A percentile compares a stretch with the other conserved stretches of the same genome.
These are phyloP conservation scores for Lampropteryx suffumata DNA, from an alignment of 2,888 invertebrate genomes.

Conservation along the genomic window DNA sequence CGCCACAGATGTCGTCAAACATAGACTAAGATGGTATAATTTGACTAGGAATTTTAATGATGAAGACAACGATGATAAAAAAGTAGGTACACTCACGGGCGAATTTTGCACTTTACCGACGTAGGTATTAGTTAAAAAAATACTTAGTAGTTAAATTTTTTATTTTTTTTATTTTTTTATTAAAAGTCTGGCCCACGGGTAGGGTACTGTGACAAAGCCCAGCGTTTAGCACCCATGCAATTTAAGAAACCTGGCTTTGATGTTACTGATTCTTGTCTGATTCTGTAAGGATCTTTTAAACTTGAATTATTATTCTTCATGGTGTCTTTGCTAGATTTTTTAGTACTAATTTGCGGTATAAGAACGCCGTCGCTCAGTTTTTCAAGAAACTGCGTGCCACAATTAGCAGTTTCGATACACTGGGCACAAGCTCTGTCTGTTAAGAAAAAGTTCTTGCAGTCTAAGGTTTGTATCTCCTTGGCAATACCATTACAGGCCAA, in stretches of 20 bases:
- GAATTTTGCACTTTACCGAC: too few species aligned
- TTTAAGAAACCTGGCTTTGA: slow-evolving; percentile 7
- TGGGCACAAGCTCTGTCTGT: slow-evolving; percentile 56
- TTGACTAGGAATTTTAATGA: too few species aligned
- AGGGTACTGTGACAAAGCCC: slow-evolving; percentile 57
- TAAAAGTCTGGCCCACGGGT: slow-evolving; percentile 66
- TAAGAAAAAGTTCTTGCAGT: slow-evolving; percentile 26
- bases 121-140: too few species aligned
- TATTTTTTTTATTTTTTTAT: not conserved
- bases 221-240: slow-evolving; percentile 47
- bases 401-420: slow-evolving; percentile 38
- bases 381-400: slow-evolving; percentile 48
- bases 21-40: too few species aligned
- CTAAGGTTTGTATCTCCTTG: slow-evolving; percentile 49
- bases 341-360: slow-evolving; percentile 10
- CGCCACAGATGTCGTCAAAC: too few species aligned
- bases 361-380: slow-evolving; percentile 1
- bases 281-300: slow-evolving; percentile 1
- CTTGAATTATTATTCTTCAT: slow-evolving; percentile 3
- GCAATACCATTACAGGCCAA: slow-evolving; percentile 29
- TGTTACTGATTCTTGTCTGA: slow-evolving; percentile 2
- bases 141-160: too few species aligned
- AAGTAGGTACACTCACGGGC: too few species aligned
- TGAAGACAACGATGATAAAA: too few species aligned
- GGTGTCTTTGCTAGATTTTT: slow-evolving; percentile 11